These are phyloP conservation scores for Phortica magna DNA, from an alignment of 2,888 invertebrate genomes.

Conservation along the genomic window DNA sequence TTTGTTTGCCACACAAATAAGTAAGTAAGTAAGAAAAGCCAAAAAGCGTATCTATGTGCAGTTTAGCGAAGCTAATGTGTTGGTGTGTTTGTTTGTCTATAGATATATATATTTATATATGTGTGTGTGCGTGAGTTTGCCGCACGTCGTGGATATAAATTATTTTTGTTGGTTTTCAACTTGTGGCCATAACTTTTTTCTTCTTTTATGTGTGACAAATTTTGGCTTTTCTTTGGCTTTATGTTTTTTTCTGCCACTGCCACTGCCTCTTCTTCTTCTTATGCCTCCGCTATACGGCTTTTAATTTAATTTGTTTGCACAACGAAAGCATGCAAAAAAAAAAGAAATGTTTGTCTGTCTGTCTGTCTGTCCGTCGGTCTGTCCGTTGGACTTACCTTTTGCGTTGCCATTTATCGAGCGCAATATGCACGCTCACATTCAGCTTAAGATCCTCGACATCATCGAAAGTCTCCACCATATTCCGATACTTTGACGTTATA, in stretches of 20 bases:
- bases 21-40: no score
- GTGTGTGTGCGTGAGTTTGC: slow-evolving; percentile 53
- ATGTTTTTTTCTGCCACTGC: no score
- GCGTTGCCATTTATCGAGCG: slow-evolving; percentile 73
- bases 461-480: slow-evolving; percentile 70
- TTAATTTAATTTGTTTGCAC: slow-evolving; percentile 47
- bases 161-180: slow-evolving; percentile 56
- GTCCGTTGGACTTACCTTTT: slow-evolving; percentile 70
- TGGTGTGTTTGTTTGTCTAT: slow-evolving; percentile 16
- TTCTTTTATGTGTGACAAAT: slow-evolving; percentile 50
- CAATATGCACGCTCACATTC: slow-evolving; percentile 74
- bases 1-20: no score
- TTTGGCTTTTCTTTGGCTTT: slow-evolving; percentile 39
- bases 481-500: slow-evolving; percentile 53
- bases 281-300: slow-evolving; percentile 63
- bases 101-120: no score
- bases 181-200: slow-evolving; percentile 18
- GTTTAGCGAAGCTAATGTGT: slow-evolving; percentile 18
- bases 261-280: slow-evolving; percentile 63
- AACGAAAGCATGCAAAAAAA: background rate
- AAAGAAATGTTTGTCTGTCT: background rate
- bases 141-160: slow-evolving; percentile 71
- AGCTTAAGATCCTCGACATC: slow-evolving; percentile 76
- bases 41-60: slow-evolving; percentile 31
- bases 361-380: background rate